Evolutionary conservation across 2,888 invertebrate genomes (phyloP), one percentile per base, ranked within the genome.

Genomic region (Eupithecia inturbata): DNA sequence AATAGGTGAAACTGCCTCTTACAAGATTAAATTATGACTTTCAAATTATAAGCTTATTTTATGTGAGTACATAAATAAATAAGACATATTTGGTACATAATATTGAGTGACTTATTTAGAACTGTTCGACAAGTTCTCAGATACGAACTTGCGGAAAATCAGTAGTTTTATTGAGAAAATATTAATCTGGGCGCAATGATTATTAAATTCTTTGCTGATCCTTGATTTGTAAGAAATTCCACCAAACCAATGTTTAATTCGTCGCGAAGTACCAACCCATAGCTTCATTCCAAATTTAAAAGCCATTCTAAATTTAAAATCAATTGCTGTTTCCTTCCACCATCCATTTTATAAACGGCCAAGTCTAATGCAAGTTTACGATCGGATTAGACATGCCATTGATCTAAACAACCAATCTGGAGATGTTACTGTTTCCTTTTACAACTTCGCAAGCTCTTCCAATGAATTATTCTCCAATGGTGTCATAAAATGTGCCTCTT

Each of bases 401-500:
- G 81, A 78, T 81, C 79, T 81, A 80, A 81, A 78, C 80, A 78
- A 76, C 79, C 78, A 77, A 82, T 81, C 82, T 84, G 81, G 78
- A 82, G 83, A 79, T 76, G 75, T 81, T 80, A 73, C 78, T 80
- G 76, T 76, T 78, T 78, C 78, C 72, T 80, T 80, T 73, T 70
- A 83, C 77, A 81, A 83, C 84, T 88, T 87, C 78, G 85, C 88
- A 83, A 85, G 82, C 77, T 77, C 49, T 53, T 78, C 81, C 83
- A 87, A 84, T 84, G 80, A 83, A 72, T 62, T 62, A 31, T 62
- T 31, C 28, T 31, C 9, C 31, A 57, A 57, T 57, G 57, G 26
- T 22, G 14, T 57, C 26, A 57, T 57, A 57, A 57, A 57, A 26
- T 57, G 26, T 26, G 22, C 12, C 26, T 12, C 53, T 22, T 53